phyloP scores from a whole-genome alignment of 2,797 vertebrate species.

The Brachymystax lenok region DNA sequence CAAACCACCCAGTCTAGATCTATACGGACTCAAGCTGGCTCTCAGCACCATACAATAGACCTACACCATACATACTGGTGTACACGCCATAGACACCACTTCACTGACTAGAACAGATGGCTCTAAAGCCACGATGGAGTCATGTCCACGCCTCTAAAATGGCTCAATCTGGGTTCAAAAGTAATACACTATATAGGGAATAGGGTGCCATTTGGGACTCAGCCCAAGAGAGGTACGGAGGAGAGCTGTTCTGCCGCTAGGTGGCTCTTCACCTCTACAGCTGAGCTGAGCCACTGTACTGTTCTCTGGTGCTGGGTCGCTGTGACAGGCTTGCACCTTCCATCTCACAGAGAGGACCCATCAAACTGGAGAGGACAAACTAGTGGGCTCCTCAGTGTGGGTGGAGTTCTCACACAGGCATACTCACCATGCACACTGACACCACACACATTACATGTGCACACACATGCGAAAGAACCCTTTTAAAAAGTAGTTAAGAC shows the following conservation, averaged over 20 bases:
- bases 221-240: not conserved
- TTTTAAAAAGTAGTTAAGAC: too few species aligned
- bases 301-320: not conserved
- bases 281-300: slow-evolving; percentile 10
- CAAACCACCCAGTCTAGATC: not conserved
- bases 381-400: not conserved
- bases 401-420: not conserved
- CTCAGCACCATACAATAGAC: too few species aligned
- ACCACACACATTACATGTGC: not conserved
- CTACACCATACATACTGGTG: too few species aligned
- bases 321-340: not conserved
- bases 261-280: slow-evolving; percentile 75
- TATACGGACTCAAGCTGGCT: not conserved
- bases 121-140: too few species aligned
- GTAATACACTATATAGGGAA: not conserved
- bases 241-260: slow-evolving; percentile 63
- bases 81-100: not conserved
- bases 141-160: too few species aligned
- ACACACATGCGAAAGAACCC: not conserved
- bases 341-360: not conserved
- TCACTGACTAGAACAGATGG: not conserved
- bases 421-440: not conserved
- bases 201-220: not conserved
- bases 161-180: not conserved
- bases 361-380: not conserved